Base-by-base conservation (phyloP, 1,140 invertebrate species). In the Popillia japonica region DNA sequence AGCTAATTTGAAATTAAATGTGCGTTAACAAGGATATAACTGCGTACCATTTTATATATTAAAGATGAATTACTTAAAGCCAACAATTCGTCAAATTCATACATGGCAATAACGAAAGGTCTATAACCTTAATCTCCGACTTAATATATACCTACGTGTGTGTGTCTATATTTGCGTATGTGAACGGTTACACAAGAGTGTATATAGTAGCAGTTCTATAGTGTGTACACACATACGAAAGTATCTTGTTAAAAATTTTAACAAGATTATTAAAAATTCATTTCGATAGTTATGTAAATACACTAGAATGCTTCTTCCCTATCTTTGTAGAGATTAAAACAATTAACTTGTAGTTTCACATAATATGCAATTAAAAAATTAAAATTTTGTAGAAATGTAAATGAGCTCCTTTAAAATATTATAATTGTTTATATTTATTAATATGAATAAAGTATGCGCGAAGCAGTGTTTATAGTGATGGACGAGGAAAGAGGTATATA, bases 361-460 rank as follows among this genome's bases (percentile, higher is more conserved):
- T 77, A 77, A 77, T 77, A 61, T 72, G 59, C 55, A 77, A 77
- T 77, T 77, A 77, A 77, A 61, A 77, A 77, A 77, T 72, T 64
- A 72, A 68, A 68, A 72, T 77, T 77, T 77, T 77, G 59, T 68
- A 42, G 20, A 77, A 77, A 77, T 77, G 76, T 61, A 77, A 77
- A 77, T 77, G 61, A 72, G 41, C 40, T 72, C 22, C 6, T 68
- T 61, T 64, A 77, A 34, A 22, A 40, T 64, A 61, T 61, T 77
- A 77, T 59, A 55, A 77, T 77, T 59, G 55, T 77, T 77, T 68
- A 59, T 61, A 77, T 59, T 77, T 61, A 59, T 22, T 59, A 34
- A 11, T 27, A 34, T 10, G 61, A 68, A 68, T 68, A 68, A 27
- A 68, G 61, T 11, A 8, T 68, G 9, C 27, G 22, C 6, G 7